phyloP scores from a whole-genome alignment of 30 jellyfish, hydroid and myxozoan species.

The Cassiopea andromeda region DNA sequence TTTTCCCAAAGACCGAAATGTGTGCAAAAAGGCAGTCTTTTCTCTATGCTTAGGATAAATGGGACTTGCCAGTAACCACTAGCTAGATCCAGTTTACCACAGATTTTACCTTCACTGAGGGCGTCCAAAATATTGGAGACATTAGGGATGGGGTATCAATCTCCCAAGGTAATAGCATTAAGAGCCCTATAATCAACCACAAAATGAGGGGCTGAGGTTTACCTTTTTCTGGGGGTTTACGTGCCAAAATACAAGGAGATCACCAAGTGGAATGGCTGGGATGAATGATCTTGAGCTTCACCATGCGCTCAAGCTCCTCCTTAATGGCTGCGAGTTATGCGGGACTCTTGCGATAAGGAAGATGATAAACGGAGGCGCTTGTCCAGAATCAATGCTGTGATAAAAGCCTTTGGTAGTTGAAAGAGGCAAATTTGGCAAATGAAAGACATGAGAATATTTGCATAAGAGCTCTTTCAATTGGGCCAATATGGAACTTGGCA shows the following conservation, averaged over 20 bases:
- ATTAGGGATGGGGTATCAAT: slow-evolving; percentile 24
- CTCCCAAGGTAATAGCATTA: too few relatives aligned
- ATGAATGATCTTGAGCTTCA: slow-evolving; percentile 14
- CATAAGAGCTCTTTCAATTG: too few relatives aligned
- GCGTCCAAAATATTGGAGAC: slow-evolving; percentile 5
- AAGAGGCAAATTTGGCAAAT: too few relatives aligned
- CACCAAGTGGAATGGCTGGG: slow-evolving; percentile 62
- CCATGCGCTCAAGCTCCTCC: slow-evolving; percentile 58
- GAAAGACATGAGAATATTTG: too few relatives aligned
- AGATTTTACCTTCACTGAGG: too few relatives aligned
- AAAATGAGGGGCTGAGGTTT: slow-evolving; percentile 47
- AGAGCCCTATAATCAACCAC: too few relatives aligned
- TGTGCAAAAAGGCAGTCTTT: slow-evolving; percentile 39
- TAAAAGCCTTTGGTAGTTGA: slow-evolving; percentile 41
- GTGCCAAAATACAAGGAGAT: slow-evolving; percentile 47
- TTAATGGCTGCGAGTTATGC: too few relatives aligned
- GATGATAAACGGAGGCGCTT: slow-evolving; percentile 55
- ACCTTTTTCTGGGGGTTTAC: slow-evolving; percentile 39
- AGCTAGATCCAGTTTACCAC: slow-evolving; percentile 31
- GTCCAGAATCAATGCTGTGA: slow-evolving; percentile 32
- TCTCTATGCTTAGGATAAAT: too few relatives aligned
- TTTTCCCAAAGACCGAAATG: slow-evolving; percentile 28
- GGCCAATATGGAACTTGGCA: slow-evolving; percentile 15
- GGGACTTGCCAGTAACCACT: slow-evolving; percentile 40
- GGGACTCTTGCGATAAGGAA: slow-evolving; percentile 55